A percentile compares a stretch with the other conserved stretches of the same genome.
Evolutionary conservation across 2,888 invertebrate genomes (phyloP).

Genomic region (Pandemis corylana): DNA sequence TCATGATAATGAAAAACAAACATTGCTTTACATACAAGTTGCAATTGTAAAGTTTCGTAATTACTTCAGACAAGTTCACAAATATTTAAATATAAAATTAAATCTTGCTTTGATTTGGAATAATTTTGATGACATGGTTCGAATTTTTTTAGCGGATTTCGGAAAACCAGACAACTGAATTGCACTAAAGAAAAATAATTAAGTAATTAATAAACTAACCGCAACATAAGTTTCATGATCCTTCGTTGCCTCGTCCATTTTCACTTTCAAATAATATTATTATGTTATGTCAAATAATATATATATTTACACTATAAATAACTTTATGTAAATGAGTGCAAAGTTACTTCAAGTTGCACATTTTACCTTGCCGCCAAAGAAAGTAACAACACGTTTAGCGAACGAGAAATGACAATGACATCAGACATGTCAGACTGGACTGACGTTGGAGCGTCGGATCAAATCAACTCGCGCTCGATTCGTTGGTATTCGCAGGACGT

Average conservation of each 20-base stretch:
- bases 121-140: too few relatives aligned
- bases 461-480: too few relatives aligned
- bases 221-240: constrained; percentile 15
- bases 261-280: neutral
- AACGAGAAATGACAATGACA: too few relatives aligned
- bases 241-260: constrained; percentile 21
- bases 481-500: too few relatives aligned
- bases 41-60: too few relatives aligned
- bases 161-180: neutral
- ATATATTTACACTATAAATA: neutral
- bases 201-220: constrained; percentile 16
- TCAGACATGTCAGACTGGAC: too few relatives aligned
- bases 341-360: neutral
- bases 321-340: neutral
- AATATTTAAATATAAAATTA: too few relatives aligned
- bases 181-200: neutral
- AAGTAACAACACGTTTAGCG: neutral
- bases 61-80: too few relatives aligned
- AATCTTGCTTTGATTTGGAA: too few relatives aligned
- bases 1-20: too few relatives aligned
- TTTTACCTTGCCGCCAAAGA: constrained; percentile 12
- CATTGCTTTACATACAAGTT: too few relatives aligned
- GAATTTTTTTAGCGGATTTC: neutral
- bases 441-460: too few relatives aligned
- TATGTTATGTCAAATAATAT: neutral